These are phyloP conservation scores for Chanos chanos DNA, from an alignment of 2,797 vertebrate species.

Conservation along the genomic window DNA sequence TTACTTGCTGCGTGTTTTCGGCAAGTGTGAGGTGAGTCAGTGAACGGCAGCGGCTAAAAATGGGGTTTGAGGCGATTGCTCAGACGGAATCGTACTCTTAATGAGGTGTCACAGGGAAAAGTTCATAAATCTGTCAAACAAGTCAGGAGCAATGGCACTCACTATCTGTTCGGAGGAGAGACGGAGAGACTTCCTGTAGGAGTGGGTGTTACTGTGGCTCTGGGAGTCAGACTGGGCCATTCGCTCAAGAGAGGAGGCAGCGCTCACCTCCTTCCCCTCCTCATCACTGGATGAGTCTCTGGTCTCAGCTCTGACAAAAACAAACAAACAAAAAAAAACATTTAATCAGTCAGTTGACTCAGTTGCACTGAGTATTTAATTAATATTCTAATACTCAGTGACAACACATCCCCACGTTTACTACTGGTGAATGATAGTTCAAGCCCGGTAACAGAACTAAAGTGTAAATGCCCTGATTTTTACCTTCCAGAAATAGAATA, in stretches of 20 bases:
- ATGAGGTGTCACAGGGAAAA: neutral
- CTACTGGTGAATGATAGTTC: no score
- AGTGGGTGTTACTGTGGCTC: slow-evolving; percentile 62
- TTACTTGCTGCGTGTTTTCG: no score
- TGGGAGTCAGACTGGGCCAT: slow-evolving; percentile 65
- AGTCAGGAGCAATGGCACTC: slow-evolving; percentile 53
- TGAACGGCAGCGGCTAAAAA: slow-evolving; percentile 7
- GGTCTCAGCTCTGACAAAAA: slow-evolving; percentile 57
- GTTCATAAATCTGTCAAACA: neutral
- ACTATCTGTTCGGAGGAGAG: slow-evolving; percentile 96
- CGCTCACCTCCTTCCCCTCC: slow-evolving; percentile 82
- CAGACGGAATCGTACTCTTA: no score
- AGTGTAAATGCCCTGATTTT: no score
- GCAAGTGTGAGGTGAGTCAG: no score
- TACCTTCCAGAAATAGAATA: no score
- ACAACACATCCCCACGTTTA: no score
- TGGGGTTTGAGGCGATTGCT: no score
- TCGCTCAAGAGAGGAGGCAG: slow-evolving; percentile 74
- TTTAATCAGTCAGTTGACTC: no score
- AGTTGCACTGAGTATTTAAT: no score
- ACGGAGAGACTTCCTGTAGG: slow-evolving; percentile 92
- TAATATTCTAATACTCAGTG: no score
- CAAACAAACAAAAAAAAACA: slow-evolving; percentile 18
- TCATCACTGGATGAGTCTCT: slow-evolving; percentile 92
- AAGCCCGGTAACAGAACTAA: no score